Evolutionary conservation across 2,113 vertebrate genomes (phyloP), one percentile per base, ranked within the genome.

Genomic region (Astur gentilis): DNA sequence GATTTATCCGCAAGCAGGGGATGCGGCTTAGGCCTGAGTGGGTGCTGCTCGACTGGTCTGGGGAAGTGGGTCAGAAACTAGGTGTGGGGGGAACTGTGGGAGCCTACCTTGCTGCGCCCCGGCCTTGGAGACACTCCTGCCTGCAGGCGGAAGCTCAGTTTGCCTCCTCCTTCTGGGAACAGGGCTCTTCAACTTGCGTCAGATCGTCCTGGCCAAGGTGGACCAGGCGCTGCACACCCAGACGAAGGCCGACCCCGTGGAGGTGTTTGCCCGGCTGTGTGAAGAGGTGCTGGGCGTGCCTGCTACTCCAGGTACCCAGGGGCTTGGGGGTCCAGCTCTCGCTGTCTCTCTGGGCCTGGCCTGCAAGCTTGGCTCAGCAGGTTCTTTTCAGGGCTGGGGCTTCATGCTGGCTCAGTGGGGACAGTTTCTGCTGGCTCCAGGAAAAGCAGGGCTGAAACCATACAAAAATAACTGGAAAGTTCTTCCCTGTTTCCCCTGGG

Each of bases 101-200:
- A 66, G 38, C 40, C 77, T 69, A 25, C 21, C n/a, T 61, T 25
- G 36, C 32, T 9, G 47, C 11, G 10, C 1, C 22, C 29, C 0
- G 2, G 45, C 50, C 32, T 54, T 0, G 2, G 57, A 45, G 66
- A 18, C 0, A 0, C 34, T 36, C 11, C 58, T 47, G 23, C 34
- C 54, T 31, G 40, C 17, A 8, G 47, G 18, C n/a, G 5, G 45
- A 27, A 34, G 38, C 49, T 94, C 64, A 65, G 9, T 62, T 89
- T 40, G 21, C 38, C 25, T 45, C 13, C 6, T 89, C 19, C 42
- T 65, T 36, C 34, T 36, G 27, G n/a, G 8, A 9, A 12, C 96
- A 99, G 99, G 99, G 38, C 98, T 99, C 90, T 99, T 99, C 94
- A 99, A 99, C 97, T 94, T 99, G 96, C 98, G 99, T 71, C 99